Evolutionary conservation across 2,113 vertebrate species (phyloP), one percentile per base, ranked within the genome.

Genomic region (Psammodynastes pulverulentus): DNA sequence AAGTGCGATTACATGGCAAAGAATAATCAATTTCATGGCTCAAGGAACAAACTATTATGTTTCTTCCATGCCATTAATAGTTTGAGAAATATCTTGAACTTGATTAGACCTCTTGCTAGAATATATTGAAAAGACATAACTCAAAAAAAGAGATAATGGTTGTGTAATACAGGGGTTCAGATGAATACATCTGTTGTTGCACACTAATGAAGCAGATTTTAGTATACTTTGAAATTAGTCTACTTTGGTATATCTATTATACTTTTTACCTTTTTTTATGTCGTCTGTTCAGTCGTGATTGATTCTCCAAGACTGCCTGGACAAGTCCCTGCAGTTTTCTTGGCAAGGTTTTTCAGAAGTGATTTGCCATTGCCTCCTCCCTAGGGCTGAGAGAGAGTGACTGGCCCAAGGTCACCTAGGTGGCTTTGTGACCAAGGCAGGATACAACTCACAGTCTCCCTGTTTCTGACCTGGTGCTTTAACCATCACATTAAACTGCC

Each of bases 1-100:
- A 26, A 90, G 89, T 91, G 46, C 89, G 86, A 93, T 97, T 95
- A 94, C 90, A 94, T 95, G 93, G 95, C 89, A 94, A 46, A 72
- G 79, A 90, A 87, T 93, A 94, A 84, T 93, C 84, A 93, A 89
- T 79, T 87, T 29, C 58, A 87, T 6, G 62, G 85, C 39, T 95
- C 95, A 95, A 90, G 0, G 0, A 87, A 56, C 95, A 94, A 95
- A 91, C 92, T 94, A 95, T 95, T 95, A 95, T 24, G 10, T 72
- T 49, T 26, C 34, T 87, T 87, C 58, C 9, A 34, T 46, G 17
- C 49, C 26, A 53, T 49, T 84, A 84, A 84, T 84, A 62, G 17
- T 21, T 45, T 88, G 87, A 54, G 21, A 79, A 92, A 84, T 84
- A 54, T 46, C 62, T 51, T 39, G 19, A 26, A 26, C 43, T 19